Conservation (phyloP, 2,797 vertebrate genomes). For the Onychomys leucogaster region DNA sequence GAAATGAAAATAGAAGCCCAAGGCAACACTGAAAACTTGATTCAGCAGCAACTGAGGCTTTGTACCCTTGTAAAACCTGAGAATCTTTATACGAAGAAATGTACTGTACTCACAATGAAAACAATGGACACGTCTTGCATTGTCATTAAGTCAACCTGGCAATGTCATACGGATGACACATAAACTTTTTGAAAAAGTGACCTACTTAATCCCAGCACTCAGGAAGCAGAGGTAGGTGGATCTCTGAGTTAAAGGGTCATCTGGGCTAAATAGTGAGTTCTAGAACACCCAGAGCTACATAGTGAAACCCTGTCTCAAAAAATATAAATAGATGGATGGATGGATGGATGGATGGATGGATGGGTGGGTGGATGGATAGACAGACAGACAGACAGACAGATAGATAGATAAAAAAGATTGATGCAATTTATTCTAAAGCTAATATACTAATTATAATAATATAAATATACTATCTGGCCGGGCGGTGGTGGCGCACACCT, state of each 20-base stretch:
- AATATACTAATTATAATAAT: not conserved
- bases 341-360: too few relatives aligned
- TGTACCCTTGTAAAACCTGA: constrained; percentile 6
- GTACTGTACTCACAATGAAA: constrained; percentile 11
- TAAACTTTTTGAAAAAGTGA: constrained; percentile 9
- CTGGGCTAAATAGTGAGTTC: not conserved
- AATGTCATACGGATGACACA: not conserved
- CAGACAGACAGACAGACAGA: too few relatives aligned
- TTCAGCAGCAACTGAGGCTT: not conserved
- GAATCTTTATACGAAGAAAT: constrained; percentile 21
- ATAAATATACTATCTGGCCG: not conserved
- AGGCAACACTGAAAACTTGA: constrained; percentile 38
- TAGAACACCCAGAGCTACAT: not conserved
- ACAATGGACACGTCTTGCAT: not conserved
- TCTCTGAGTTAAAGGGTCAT: not conserved
- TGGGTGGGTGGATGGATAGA: too few relatives aligned
- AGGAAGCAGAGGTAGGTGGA: not conserved
- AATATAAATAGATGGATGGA: not conserved
- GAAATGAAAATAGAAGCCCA: not conserved
- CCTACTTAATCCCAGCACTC: not conserved
- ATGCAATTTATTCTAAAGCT: constrained; percentile 10
- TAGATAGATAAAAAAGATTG: not conserved
- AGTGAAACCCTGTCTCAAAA: not conserved
- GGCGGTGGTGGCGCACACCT: too few relatives aligned
- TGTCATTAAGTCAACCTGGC: constrained; percentile 23